phyloP scores from a whole-genome alignment of 2,113 vertebrate species.

The Gymnocephalus cernua region DNA sequence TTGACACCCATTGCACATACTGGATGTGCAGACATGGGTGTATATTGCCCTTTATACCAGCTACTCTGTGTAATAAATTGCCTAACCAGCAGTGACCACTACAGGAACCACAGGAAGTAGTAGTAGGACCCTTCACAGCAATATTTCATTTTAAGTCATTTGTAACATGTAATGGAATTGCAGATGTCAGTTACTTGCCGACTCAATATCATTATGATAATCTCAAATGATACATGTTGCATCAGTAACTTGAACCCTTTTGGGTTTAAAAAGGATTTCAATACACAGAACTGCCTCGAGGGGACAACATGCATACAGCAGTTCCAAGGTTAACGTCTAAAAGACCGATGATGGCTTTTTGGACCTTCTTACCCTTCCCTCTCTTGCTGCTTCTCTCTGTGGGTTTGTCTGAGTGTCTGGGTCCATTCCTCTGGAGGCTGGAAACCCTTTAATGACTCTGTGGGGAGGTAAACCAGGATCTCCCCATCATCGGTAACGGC shows the following conservation, averaged over 20 bases:
- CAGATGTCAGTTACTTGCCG: not conserved
- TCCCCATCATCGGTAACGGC: conserved; percentile 90
- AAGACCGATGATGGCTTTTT: not conserved
- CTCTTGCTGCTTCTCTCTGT: conserved; percentile 80
- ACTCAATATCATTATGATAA: not conserved
- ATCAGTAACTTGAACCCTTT: too few relatives aligned
- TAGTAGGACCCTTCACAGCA: not conserved
- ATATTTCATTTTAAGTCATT: too few relatives aligned
- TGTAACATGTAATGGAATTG: not conserved
- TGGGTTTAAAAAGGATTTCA: too few relatives aligned
- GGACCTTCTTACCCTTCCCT: conserved; percentile 62
- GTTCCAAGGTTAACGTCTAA: not conserved
- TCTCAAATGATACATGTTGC: too few relatives aligned
- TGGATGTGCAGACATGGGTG: not conserved
- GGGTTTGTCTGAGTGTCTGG: conserved; percentile 84
- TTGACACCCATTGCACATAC: not conserved
- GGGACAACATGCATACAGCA: not conserved
- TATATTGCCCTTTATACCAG: too few relatives aligned
- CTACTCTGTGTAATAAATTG: not conserved
- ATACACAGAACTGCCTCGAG: not conserved
- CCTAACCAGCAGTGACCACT: not conserved
- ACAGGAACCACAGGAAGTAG: not conserved
- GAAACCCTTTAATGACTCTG: conserved; percentile 86
- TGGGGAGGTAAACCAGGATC: conserved; percentile 90
- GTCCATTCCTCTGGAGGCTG: conserved; percentile 87